Evolutionary conservation across 2,888 invertebrate species (phyloP), one percentile per base, ranked within the genome.

Genomic region (Acanthosepion esculentum): DNA sequence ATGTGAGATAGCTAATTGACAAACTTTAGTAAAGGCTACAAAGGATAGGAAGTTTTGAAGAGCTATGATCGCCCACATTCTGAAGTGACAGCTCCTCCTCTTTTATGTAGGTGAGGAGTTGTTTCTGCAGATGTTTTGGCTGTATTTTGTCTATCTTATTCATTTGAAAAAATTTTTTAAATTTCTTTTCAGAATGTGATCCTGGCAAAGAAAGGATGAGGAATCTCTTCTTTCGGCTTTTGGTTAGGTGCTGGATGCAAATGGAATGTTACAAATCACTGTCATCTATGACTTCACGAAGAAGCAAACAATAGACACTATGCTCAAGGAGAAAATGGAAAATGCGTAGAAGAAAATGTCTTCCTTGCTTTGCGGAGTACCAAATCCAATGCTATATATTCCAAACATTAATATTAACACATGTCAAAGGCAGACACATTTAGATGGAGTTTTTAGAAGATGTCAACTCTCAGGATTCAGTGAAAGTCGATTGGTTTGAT

Each of bases 181-280:
- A 18, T 48, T 78, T n/a, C 33, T 33, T 29, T 50, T 26, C 93
- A 93, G 93, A 53, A 93, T 93, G 93, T 93, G 48, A 93, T 93
- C 53, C 93, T 93, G 48, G 93, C 93, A 5, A 93, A 93, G 93
- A 93, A 93, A 93, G 93, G 48, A 18, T 93, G 93, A 93, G 33
- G n/a, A 78, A 33, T n/a, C 23, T 78, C 18, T n/a, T 33, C 26
- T 78, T 78, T n/a, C 15, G 78, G 78, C n/a, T 78, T 78, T 78
- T 15, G 78, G 78, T 78, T 78, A 78, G 78, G 78, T 78, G 78
- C 78, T 78, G 78, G n/a, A 33, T 78, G 78, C 78, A 78, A 33
- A 78, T n/a, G 78, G 78, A 33, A 33, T n/a, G 78, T n/a, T n/a
- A 12, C 33, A 23, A n/a, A 78, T 78, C 78, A 78, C 78, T 33